Base-by-base conservation (phyloP, 1,140 invertebrate genomes). In the Micrasema minimum region DNA sequence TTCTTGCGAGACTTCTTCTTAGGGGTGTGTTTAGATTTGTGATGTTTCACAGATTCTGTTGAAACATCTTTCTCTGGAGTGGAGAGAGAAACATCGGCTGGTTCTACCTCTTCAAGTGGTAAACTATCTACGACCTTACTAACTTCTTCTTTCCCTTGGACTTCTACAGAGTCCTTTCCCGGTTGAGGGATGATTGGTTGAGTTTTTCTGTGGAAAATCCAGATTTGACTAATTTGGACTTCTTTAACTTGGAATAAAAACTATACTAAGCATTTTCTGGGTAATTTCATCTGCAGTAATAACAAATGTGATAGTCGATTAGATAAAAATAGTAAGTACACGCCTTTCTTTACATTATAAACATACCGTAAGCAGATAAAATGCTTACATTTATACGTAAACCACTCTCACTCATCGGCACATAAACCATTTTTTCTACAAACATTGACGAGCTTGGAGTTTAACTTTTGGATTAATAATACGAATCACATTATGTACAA, bases 1-100 rank as follows among this genome's bases (percentile, higher is more conserved):
- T 72, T 72, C 41, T 50, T 68, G 38, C 38, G 51, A 6, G 43
- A 57, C 64, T 57, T 67, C 43, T 67, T 72, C 46, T 61, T 67
- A 9, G 43, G 64, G 20, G 53, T 48, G 18, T 61, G 38, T 37
- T 66, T 46, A 3, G 51, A 64, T 57, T 71, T 72, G 18, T 72
- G 59, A 22, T 46, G 43, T 37, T 66, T 57, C 26, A 18, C 35
- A 26, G 59, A 43, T 41, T 61, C 35, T 14, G 61, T 14, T 10
- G 22, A 20, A 18, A 6, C 31, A 31, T 64, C 59, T 26, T 64
- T 64, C 20, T 66, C 46, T 2, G 45, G 11, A 10, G 48, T 20
- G 2, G 7, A 7, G 26, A 31, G 26, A 2, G 26, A 31, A 4
- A 31, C 26, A 7, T 31, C 7, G 7, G 26, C 7, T 31, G 26